Evolutionary conservation across 2,888 invertebrate genomes (phyloP).

Genomic region (Beris chalybata): DNA sequence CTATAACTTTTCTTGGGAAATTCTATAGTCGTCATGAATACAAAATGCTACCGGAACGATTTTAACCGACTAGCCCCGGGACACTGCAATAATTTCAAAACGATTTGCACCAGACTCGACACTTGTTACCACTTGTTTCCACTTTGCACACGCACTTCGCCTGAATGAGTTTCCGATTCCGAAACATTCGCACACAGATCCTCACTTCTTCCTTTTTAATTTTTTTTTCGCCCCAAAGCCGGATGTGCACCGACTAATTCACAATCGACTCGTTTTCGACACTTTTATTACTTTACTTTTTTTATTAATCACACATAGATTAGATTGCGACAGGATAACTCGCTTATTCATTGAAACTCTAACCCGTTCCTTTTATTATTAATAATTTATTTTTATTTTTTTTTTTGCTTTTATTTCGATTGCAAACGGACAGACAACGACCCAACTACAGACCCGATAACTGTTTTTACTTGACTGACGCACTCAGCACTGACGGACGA

Average conservation of each 20-base stretch:
- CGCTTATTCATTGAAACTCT: neutral
- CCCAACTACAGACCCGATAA: constrained; percentile 36
- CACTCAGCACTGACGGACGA: constrained; percentile 15
- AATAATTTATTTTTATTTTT: constrained; percentile 20
- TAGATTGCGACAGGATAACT: no score
- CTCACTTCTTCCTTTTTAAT: constrained; percentile 7
- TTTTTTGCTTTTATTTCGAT: neutral
- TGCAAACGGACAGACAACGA: constrained; percentile 33
- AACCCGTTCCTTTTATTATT: neutral
- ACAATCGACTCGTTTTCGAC: no score
- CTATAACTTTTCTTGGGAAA: constrained; percentile 14
- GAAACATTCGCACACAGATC: constrained; percentile 20
- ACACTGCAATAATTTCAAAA: no score
- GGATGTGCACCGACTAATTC: no score
- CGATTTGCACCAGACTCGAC: neutral
- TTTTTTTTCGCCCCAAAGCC: constrained; percentile 4
- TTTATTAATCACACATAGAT: neutral
- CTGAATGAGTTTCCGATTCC: constrained; percentile 21
- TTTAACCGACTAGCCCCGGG: no score
- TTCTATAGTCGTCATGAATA: constrained; percentile 23
- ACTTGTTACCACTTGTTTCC: no score
- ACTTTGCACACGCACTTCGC: no score
- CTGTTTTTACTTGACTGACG: constrained; percentile 35
- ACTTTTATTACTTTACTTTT: neutral
- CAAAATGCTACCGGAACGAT: neutral